phyloP scores from a whole-genome alignment of 30 jellyfish, hydroid and myxozoan genomes.

The Turritopsis dohrnii region DNA sequence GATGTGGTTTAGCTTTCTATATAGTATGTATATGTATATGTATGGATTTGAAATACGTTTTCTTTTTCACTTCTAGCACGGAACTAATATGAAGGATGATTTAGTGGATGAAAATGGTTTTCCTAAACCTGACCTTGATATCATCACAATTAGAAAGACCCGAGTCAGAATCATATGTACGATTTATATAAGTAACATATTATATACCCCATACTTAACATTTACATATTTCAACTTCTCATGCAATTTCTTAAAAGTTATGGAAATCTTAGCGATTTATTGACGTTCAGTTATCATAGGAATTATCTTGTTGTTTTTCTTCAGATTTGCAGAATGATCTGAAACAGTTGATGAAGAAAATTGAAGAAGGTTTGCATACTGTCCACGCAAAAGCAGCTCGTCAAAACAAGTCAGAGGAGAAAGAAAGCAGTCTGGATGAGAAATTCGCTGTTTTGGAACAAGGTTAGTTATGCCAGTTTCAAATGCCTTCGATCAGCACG shows the following conservation, averaged over 20 bases:
- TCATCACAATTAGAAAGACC: constrained; percentile 73
- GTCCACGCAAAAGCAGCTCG: constrained; percentile 71
- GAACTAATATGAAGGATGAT: constrained; percentile 68
- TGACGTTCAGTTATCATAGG: not conserved
- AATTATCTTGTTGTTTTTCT: not conserved
- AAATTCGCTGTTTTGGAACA: not conserved
- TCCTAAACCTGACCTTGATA: constrained; percentile 92
- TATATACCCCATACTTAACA: not conserved
- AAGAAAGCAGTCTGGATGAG: not conserved
- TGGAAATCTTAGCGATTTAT: too few relatives aligned
- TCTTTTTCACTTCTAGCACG: constrained; percentile 53
- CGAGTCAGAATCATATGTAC: constrained; percentile 85
- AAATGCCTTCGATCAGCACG: too few relatives aligned
- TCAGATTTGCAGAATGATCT: constrained; percentile 68
- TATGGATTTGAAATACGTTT: not conserved
- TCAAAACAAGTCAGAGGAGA: constrained; percentile 5
- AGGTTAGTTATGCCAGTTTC: too few relatives aligned
- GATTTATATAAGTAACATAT: constrained; percentile 5
- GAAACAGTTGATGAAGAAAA: constrained; percentile 54
- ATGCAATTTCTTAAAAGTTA: too few relatives aligned
- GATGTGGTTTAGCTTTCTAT: too few relatives aligned
- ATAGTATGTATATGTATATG: not conserved
- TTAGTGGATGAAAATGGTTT: constrained; percentile 86
- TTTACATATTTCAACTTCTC: not conserved
- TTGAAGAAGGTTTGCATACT: constrained; percentile 68